A percentile compares a stretch with the other conserved stretches of the same genome.
Evolutionary conservation across 2,797 vertebrate genomes (phyloP).

Genomic region (Microctenopoma stevenorrisi): DNA sequence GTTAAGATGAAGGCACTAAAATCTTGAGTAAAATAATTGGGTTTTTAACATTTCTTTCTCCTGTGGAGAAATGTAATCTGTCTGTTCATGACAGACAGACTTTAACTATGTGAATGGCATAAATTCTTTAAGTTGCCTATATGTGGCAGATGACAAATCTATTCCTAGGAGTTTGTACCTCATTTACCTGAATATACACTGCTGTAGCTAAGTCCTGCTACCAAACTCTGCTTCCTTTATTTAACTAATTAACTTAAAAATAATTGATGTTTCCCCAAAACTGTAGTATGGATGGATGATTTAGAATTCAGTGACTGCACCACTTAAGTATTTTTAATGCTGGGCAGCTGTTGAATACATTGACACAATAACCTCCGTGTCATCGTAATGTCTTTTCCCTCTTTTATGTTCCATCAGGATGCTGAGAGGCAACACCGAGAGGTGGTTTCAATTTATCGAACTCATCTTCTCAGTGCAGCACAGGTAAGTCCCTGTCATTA

Average conservation of each 20-base stretch:
- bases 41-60: no score
- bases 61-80: no score
- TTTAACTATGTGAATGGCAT: no score
- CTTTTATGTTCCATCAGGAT: conserved; percentile 81
- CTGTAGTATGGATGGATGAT: neutral
- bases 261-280: neutral
- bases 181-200: neutral
- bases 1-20: no score
- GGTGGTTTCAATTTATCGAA: conserved; percentile 95
- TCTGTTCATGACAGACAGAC: no score
- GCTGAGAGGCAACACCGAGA: conserved; percentile 95
- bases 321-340: neutral
- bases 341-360: neutral
- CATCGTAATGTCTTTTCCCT: neutral
- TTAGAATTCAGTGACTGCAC: neutral
- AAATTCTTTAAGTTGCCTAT: no score
- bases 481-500: conserved; percentile 74
- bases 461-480: conserved; percentile 96
- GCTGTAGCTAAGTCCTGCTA: neutral
- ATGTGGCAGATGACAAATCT: no score
- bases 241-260: no score
- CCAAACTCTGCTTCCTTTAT: neutral
- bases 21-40: no score
- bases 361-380: neutral
- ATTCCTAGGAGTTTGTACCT: no score